Evolutionary conservation across 92 coral and sea anemone species (phyloP), one percentile per base, ranked within the genome.

Genomic region (Paragorgia papillata): DNA sequence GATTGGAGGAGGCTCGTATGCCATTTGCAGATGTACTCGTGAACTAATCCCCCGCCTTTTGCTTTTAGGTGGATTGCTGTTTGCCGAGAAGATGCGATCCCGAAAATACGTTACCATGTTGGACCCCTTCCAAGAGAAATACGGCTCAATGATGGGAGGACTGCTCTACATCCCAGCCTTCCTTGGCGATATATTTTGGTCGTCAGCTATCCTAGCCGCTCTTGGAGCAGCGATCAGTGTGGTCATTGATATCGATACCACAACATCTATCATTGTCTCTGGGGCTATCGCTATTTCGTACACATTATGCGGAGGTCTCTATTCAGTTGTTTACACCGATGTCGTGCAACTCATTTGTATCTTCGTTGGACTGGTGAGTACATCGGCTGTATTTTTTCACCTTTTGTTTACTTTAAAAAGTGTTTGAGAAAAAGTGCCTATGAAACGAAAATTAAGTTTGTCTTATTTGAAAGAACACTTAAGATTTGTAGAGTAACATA

Each of bases 211-310:
- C 51, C 80, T 84, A 0, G 24, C 53, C 7, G 80, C 88, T 22
- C 88, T 84, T 46, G 87, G 87, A 24, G 65, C 84, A 28, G 57
- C 87, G 59, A 74, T 83, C 14, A 83, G 87, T 25, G 87, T 83
- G 63, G 73, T 83, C 12, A 37, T 83, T 32, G 87, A 76, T 30
- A 14, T 79, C 17, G 84, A 73, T 35, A 39, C 40, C 59, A 43
- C 40, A 13, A 31, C 79, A n/a, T 77, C 87, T 22, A 51, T 65
- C 54, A 77, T 83, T 48, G 78, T 57, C 69, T 83, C 87, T 15
- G 79, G 63, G 9, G 73, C 66, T 2, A 69, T 83, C 21, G 87
- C 66, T 0, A 80, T 83, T 6, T 31, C 34, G 41, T 83, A 83
- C 33, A 77, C 87, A 1, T 69, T 77, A 10, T 59, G 74, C 22